Evolutionary conservation across 1,140 invertebrate species (phyloP), one percentile per base, ranked within the genome.

Genomic region (Euglossa dilemma): DNA sequence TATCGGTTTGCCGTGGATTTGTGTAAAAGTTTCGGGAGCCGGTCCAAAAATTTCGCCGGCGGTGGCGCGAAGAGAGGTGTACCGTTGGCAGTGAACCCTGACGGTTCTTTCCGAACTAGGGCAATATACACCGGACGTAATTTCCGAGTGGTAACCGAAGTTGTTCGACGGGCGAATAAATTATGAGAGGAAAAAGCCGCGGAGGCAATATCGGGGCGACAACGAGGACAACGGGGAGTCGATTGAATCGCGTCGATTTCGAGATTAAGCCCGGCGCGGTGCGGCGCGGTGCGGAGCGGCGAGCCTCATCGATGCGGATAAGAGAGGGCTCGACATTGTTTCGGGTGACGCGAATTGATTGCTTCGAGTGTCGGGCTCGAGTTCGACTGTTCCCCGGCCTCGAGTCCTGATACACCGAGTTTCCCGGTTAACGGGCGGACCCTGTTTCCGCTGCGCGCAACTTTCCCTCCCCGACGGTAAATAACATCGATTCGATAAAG

Each of bases 321-420:
- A 61, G 57, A 54, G 78, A 28, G 36, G 57, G 18, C 54, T 59
- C 50, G 75, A 45, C 69, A 50, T 63, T 80, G 78, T 80, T 73
- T 59, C 69, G 57, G 57, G 57, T 80, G 78, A 80, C 78, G 71
- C 47, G 78, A 80, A 80, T 73, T 73, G 78, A 80, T 80, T 73
- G 78, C 69, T 73, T 64, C 6, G 47, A 64, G 57, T 52, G 78
- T 59, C 20, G 36, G 14, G 23, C 28, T 36, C 57, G 69, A 73
- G 57, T 73, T 64, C 4, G 20, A 64, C 47, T 80, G 57, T 57
- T 47, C 28, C 18, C 25, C 66, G 52, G 18, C 20, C 11, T n/a
- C n/a, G 16, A 45, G 16, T 20, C 14, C 16, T 63, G 43, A 8
- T 7, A 72, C 50, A 54, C 25, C 25, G n/a, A 59, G 76, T 57